Evolutionary conservation across 2,888 invertebrate species (phyloP).

Genomic region (Maniola hyperantus): DNA sequence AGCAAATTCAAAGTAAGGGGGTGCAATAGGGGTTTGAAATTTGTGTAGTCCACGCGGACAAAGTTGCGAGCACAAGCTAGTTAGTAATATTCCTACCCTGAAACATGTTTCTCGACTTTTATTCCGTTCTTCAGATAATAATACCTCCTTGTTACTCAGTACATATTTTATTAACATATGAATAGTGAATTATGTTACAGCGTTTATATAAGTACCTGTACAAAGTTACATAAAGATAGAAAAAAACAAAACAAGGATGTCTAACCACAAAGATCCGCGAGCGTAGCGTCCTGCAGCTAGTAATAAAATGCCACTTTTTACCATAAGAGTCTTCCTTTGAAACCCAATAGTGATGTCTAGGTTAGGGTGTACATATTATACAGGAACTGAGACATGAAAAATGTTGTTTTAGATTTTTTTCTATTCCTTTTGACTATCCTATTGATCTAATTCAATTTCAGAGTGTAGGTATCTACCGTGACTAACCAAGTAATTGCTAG

Average conservation of each 20-base stretch:
- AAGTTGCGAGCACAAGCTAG: too few relatives aligned
- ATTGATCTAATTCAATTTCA: too few relatives aligned
- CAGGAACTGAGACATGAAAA: background rate
- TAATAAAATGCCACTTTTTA: constrained; percentile 26
- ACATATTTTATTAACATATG: background rate
- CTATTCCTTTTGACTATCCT: background rate
- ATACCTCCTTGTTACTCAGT: background rate
- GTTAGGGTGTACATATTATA: constrained; percentile 1
- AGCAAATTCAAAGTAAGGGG: too few relatives aligned
- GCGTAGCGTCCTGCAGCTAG: constrained; percentile 9
- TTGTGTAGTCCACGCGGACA: too few relatives aligned
- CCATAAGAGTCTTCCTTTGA: constrained; percentile 25
- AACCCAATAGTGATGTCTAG: constrained; percentile 18
- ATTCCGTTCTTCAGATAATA: background rate
- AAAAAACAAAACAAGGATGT: constrained; percentile 18
- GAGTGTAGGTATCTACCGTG: too few relatives aligned
- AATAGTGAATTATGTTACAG: constrained; percentile 9
- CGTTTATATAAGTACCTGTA: background rate
- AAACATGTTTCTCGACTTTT: background rate
- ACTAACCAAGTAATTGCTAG: too few relatives aligned
- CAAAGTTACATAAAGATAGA: constrained; percentile 4
- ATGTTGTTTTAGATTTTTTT: background rate
- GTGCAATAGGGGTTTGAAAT: too few relatives aligned
- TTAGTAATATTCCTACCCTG: background rate
- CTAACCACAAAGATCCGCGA: constrained; percentile 15